Conservation (phyloP, 1,140 invertebrate species). For the Drepana arcuata region DNA sequence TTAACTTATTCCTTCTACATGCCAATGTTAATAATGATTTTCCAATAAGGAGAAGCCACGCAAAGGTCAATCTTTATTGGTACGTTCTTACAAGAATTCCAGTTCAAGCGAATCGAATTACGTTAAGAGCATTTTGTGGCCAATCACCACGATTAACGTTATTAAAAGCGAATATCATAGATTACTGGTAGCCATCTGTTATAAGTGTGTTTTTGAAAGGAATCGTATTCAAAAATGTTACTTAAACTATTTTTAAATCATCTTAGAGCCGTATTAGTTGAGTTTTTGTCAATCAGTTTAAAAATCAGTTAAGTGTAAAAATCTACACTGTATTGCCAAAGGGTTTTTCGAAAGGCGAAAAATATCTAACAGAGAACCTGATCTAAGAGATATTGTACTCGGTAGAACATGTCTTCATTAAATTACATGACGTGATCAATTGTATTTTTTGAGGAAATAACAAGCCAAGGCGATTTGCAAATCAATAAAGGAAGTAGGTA, state of each 20-base stretch:
- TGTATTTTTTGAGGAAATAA: slow-evolving; percentile 23
- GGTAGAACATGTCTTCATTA: not conserved
- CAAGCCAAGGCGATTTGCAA: slow-evolving; percentile 18
- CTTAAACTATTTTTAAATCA: too few species aligned
- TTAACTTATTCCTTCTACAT: slow-evolving; percentile 20
- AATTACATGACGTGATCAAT: slow-evolving; percentile 3
- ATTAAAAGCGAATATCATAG: slow-evolving; percentile 44
- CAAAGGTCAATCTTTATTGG: slow-evolving; percentile 36
- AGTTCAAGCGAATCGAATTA: slow-evolving; percentile 60
- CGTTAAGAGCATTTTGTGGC: slow-evolving; percentile 64
- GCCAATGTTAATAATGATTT: slow-evolving; percentile 19
- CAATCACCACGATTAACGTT: slow-evolving; percentile 61
- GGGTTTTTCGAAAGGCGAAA: too few species aligned
- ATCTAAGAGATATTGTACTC: too few species aligned
- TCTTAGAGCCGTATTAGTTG: too few species aligned
- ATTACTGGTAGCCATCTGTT: slow-evolving; percentile 32
- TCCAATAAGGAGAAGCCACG: slow-evolving; percentile 8
- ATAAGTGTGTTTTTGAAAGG: too few species aligned
- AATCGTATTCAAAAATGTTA: too few species aligned
- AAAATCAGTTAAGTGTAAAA: too few species aligned
- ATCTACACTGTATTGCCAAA: not conserved
- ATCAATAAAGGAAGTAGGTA: slow-evolving; percentile 25
- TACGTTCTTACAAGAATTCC: slow-evolving; percentile 48
- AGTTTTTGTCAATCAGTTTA: too few species aligned
- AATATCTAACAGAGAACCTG: too few species aligned